These are phyloP conservation scores for Cyclophora punctaria DNA, from an alignment of 2,888 invertebrate genomes.

Conservation along the genomic window DNA sequence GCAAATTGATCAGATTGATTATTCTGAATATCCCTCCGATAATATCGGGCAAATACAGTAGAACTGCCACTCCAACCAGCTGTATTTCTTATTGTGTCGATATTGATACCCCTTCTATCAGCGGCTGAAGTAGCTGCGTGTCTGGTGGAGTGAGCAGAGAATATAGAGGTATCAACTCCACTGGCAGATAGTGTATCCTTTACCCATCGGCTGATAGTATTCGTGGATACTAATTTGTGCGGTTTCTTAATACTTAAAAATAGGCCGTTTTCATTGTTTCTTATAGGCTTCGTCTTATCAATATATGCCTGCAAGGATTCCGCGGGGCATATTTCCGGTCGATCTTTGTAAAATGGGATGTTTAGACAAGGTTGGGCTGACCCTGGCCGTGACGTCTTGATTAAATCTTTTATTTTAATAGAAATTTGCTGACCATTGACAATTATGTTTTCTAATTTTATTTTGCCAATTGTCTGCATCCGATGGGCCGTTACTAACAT, in stretches of 20 bases:
- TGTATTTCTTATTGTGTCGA: slow-evolving; percentile 9
- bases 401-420: slow-evolving; percentile 11
- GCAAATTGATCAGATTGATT: too few species aligned
- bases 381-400: slow-evolving; percentile 13
- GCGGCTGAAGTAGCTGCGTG: slow-evolving; percentile 19
- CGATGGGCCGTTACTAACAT: slow-evolving; percentile 14
- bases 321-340: slow-evolving; percentile 15
- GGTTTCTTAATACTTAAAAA: slow-evolving; percentile 8
- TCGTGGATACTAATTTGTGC: slow-evolving; percentile 4
- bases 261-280: slow-evolving; percentile 2
- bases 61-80: slow-evolving; percentile 13
- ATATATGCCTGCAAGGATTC: slow-evolving; percentile 7
- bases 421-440: neutral
- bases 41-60: slow-evolving; percentile 9
- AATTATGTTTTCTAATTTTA: slow-evolving; percentile 15
- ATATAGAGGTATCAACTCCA: slow-evolving; percentile 9
- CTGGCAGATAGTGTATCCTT: slow-evolving; percentile 5
- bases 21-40: neutral
- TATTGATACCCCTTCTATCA: slow-evolving; percentile 1
- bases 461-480: slow-evolving; percentile 17
- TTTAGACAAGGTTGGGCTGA: slow-evolving; percentile 10
- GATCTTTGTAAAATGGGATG: slow-evolving; percentile 12
- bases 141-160: slow-evolving; percentile 17
- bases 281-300: slow-evolving; percentile 2
- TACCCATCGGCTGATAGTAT: slow-evolving; percentile 15